Percentiles rank a stretch among this genome's conserved stretches.
Conservation (phyloP, 2,888 invertebrate genomes). For the Mythimna impura region DNA sequence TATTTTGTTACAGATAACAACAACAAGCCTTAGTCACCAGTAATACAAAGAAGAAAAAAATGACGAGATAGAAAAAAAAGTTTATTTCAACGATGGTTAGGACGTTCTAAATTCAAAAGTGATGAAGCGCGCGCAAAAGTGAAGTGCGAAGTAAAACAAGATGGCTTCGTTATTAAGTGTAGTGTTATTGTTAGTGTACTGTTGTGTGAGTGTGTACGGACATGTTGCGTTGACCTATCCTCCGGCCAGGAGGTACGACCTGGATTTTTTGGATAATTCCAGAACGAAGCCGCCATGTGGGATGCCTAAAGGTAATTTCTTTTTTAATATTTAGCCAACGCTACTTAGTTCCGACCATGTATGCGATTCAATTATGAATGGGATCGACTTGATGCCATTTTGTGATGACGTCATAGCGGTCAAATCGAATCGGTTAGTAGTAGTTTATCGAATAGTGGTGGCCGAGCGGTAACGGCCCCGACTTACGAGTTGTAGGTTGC, state of each 20-base stretch:
- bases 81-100: constrained; percentile 57
- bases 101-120: constrained; percentile 65
- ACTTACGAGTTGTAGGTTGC: too few relatives aligned
- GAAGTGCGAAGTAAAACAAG: constrained; percentile 59
- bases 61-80: constrained; percentile 43
- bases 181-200: constrained; percentile 74
- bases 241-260: constrained; percentile 95
- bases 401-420: too few relatives aligned
- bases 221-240: constrained; percentile 98
- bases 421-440: too few relatives aligned
- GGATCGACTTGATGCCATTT: too few relatives aligned
- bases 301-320: constrained; percentile 96
- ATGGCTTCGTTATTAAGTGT: constrained; percentile 76
- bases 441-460: too few relatives aligned
- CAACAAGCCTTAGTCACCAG: constrained; percentile 6
- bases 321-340: background rate
- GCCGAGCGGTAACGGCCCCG: too few relatives aligned
- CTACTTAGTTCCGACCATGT: too few relatives aligned
- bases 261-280: constrained; percentile 98
- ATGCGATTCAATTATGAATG: too few relatives aligned
- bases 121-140: constrained; percentile 56
- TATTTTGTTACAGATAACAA: constrained; percentile 60
- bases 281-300: constrained; percentile 98
- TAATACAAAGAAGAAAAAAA: constrained; percentile 34
- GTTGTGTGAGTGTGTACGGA: constrained; percentile 77